These are phyloP conservation scores for Smutsia temminckii DNA, from an alignment of 2,797 vertebrate species.

Conservation along the genomic window DNA sequence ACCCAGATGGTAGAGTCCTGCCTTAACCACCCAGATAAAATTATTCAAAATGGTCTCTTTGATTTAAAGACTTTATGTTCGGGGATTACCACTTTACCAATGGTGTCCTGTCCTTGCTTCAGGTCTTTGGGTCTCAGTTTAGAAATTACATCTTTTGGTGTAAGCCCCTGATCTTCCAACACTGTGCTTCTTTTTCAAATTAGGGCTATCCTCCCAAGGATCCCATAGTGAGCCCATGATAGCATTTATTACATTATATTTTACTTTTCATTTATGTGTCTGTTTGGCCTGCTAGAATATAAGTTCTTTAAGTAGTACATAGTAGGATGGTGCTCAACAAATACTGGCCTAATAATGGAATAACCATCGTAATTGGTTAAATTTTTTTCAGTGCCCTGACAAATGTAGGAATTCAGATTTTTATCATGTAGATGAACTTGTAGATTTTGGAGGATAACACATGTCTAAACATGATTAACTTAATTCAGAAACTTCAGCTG, in stretches of 20 bases:
- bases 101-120: not conserved
- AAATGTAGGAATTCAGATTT: not conserved
- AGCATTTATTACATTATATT: not conserved
- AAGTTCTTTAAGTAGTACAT: not conserved
- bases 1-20: not conserved
- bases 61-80: not conserved
- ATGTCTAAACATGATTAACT: not conserved
- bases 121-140: not conserved
- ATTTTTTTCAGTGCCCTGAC: not conserved
- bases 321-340: not conserved
- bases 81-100: not conserved
- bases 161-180: not conserved
- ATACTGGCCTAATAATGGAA: not conserved
- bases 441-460: not conserved
- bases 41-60: not conserved
- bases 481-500: conserved; percentile 32
- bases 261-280: not conserved
- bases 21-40: not conserved
- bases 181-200: not conserved
- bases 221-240: not conserved
- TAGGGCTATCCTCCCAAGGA: not conserved
- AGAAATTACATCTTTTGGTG: not conserved
- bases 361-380: not conserved
- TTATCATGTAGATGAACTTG: not conserved
- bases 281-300: not conserved